phyloP scores from a whole-genome alignment of 2,113 vertebrate genomes.

The Arenaria interpres region DNA sequence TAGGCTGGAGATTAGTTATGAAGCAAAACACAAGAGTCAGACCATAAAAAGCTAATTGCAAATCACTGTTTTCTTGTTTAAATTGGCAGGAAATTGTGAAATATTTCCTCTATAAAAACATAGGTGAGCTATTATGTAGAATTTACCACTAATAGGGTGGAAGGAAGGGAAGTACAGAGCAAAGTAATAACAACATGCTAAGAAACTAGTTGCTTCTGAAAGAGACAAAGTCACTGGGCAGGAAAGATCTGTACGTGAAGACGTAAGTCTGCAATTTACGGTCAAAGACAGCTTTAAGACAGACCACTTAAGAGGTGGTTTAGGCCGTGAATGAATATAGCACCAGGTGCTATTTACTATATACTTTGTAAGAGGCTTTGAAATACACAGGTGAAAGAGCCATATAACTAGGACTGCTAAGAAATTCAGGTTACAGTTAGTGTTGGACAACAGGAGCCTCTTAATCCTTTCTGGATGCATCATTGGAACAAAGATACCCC shows the following conservation, averaged over 20 bases:
- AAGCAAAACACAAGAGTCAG: constrained; percentile 22
- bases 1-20: constrained; percentile 15
- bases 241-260: neutral
- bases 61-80: constrained; percentile 56
- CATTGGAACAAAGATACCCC: neutral
- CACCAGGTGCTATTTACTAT: neutral
- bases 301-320: neutral
- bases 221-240: neutral
- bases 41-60: constrained; percentile 51
- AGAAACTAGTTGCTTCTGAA: neutral
- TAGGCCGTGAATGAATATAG: neutral
- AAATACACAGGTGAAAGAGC: neutral
- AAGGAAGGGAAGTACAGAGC: neutral
- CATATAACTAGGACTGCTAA: neutral
- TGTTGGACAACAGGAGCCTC: neutral
- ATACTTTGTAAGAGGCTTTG: neutral
- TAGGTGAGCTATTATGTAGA: neutral
- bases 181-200: neutral
- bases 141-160: neutral
- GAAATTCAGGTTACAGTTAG: neutral
- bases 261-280: neutral
- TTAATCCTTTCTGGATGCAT: neutral
- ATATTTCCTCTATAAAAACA: constrained; percentile 43
- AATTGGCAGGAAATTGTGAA: constrained; percentile 36
- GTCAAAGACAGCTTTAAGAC: neutral